Conservation (phyloP, 2,888 invertebrate species). For the Scaptomyza reducta region DNA sequence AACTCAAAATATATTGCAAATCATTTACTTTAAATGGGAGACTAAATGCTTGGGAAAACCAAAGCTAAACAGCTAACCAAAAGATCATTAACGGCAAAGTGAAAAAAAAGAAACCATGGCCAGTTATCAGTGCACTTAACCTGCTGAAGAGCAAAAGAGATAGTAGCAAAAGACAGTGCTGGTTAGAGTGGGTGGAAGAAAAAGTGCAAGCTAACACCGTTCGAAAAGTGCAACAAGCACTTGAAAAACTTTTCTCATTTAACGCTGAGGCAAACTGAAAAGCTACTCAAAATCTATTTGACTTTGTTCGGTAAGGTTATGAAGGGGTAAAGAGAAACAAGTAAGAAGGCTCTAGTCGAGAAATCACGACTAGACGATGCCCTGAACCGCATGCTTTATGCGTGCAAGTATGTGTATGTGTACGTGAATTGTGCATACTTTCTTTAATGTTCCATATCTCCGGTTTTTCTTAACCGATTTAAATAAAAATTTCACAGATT, state of each 20-base stretch:
- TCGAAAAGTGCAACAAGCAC: slow-evolving; percentile 75
- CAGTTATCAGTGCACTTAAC: slow-evolving; percentile 55
- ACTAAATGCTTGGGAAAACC: slow-evolving; percentile 36
- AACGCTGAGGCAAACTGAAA: slow-evolving; percentile 73
- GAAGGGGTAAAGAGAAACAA: background rate
- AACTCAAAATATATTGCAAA: slow-evolving; percentile 44
- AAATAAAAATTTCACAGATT: too few species aligned
- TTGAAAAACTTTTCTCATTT: slow-evolving; percentile 77
- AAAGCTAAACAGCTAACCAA: slow-evolving; percentile 55
- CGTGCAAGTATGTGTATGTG: too few species aligned
- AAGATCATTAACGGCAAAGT: slow-evolving; percentile 64
- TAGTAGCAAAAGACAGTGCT: slow-evolving; percentile 12
- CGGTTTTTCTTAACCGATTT: too few species aligned
- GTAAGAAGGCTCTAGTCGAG: too few species aligned
- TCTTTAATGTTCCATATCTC: too few species aligned
- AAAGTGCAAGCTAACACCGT: slow-evolving; percentile 34
- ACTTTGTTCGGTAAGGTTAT: slow-evolving; percentile 35
- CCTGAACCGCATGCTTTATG: too few species aligned
- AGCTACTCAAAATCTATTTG: slow-evolving; percentile 79
- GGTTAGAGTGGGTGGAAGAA: slow-evolving; percentile 8
- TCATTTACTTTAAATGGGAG: slow-evolving; percentile 31
- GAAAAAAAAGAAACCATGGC: slow-evolving; percentile 23
- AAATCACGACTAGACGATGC: too few species aligned
- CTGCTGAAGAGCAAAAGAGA: slow-evolving; percentile 13
- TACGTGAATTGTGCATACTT: too few species aligned